Evolutionary conservation across 2,888 invertebrate species (phyloP).

Genomic region (Phytoseiulus persimilis): DNA sequence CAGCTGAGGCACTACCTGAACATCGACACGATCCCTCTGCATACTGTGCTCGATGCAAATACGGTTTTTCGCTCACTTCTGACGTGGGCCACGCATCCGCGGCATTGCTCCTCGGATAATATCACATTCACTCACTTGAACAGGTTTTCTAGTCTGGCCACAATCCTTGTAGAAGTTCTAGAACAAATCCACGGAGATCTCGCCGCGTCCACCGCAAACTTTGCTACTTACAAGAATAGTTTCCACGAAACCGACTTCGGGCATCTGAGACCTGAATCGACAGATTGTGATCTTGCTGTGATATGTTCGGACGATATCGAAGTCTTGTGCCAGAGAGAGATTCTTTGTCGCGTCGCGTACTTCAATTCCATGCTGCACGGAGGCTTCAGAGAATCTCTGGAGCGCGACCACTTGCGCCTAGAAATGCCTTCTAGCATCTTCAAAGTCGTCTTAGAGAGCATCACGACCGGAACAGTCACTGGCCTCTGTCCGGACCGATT

Average conservation of each 20-base stretch:
- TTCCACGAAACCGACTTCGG: too few relatives aligned
- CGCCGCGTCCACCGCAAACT: neutral
- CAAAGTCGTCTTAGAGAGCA: neutral
- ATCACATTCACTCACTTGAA: neutral
- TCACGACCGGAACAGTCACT: neutral
- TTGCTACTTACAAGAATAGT: neutral
- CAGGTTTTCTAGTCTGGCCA: neutral
- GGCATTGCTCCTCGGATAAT: neutral
- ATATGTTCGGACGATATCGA: conserved; percentile 10
- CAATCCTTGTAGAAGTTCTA: neutral
- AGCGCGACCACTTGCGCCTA: neutral
- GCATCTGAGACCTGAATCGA: neutral
- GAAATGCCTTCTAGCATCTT: conserved; percentile 11
- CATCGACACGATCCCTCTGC: neutral
- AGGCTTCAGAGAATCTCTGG: conserved; percentile 8
- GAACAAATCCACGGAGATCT: conserved; percentile 17
- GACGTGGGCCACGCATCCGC: neutral
- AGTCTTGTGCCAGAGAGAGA: neutral
- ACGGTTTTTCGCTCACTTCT: neutral
- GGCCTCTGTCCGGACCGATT: neutral
- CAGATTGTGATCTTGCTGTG: neutral
- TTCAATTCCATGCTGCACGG: conserved; percentile 10
- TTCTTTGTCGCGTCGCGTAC: conserved; percentile 18
- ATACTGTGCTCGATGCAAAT: neutral
- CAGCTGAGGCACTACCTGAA: conserved; percentile 24